phyloP scores from a whole-genome alignment of 1,140 invertebrate genomes.

The Diachasmimorpha longicaudata region DNA sequence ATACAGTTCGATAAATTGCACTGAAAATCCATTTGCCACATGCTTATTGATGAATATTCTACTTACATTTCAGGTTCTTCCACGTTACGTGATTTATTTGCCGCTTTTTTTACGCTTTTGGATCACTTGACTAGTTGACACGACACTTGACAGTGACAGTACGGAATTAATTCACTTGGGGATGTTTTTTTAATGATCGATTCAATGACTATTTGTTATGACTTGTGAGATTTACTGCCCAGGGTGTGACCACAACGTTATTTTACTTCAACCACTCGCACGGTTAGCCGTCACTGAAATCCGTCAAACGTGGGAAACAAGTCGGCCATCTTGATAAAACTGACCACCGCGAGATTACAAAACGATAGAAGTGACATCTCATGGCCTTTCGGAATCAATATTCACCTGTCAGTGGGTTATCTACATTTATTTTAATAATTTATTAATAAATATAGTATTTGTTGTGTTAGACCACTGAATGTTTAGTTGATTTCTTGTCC shows the following conservation, averaged over 20 bases:
- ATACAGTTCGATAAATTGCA: background rate
- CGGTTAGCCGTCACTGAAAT: background rate
- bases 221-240: background rate
- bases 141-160: background rate
- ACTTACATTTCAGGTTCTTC: background rate
- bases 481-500: no score
- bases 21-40: background rate
- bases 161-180: background rate
- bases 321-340: constrained; percentile 4
- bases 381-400: no score
- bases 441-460: no score
- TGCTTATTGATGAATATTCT: background rate
- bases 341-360: background rate
- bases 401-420: no score
- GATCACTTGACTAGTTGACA: background rate
- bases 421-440: no score
- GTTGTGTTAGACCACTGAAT: no score
- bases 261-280: background rate
- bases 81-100: background rate
- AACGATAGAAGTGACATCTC: no score
- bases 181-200: background rate
- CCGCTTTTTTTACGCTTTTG: background rate
- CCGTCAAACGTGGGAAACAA: constrained; percentile 1
- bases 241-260: background rate
- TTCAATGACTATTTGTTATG: background rate